These are phyloP conservation scores for Centropus unirufus DNA, from an alignment of 2,113 vertebrate genomes.

Conservation along the genomic window DNA sequence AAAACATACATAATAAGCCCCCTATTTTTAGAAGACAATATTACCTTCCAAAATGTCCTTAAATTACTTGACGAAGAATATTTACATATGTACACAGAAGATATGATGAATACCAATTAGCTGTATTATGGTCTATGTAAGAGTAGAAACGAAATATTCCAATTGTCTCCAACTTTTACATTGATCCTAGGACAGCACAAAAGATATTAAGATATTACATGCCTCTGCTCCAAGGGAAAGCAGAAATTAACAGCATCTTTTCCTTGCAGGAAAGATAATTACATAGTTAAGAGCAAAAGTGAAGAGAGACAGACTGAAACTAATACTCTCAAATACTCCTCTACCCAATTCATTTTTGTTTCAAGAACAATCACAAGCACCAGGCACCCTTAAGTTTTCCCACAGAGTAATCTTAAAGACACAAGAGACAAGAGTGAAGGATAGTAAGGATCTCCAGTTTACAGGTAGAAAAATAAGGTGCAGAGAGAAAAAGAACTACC, in stretches of 20 bases:
- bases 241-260: not conserved
- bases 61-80: not conserved
- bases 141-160: not conserved
- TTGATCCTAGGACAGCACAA: not conserved
- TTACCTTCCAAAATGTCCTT: not conserved
- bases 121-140: not conserved
- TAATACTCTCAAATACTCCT: not conserved
- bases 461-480: not conserved
- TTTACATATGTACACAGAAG: not conserved
- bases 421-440: not conserved
- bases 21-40: not conserved
- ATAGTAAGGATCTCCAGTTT: not conserved
- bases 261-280: not conserved
- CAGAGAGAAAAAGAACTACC: not conserved
- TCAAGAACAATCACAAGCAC: not conserved
- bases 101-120: not conserved
- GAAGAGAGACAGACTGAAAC: not conserved
- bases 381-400: not conserved
- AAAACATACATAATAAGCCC: not conserved
- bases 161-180: not conserved
- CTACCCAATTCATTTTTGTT: not conserved
- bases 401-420: not conserved
- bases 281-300: not conserved
- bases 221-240: too few species aligned
- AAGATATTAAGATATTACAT: too few species aligned